Conservation (phyloP, 1,140 invertebrate species). For the Ceratosolen solmsi region DNA sequence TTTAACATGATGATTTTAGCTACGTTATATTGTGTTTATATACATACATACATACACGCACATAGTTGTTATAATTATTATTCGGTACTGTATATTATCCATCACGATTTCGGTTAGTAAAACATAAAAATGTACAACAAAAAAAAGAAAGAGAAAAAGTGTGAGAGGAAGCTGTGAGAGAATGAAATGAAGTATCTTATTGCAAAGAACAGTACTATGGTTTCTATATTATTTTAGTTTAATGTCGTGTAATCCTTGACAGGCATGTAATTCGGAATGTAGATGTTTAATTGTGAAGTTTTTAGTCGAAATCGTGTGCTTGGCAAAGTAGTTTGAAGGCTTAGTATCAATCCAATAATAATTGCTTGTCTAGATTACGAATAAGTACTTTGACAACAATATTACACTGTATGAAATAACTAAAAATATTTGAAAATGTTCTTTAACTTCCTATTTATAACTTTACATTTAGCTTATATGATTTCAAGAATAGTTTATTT, state of each 20-base stretch:
- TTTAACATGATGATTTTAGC: no score
- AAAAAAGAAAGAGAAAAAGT: no score
- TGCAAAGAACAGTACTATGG: constrained; percentile 45
- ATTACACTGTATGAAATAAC: not conserved
- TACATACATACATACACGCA: no score
- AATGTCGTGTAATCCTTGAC: constrained; percentile 59
- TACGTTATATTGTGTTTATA: no score
- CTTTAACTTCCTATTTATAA: not conserved
- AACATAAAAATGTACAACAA: no score
- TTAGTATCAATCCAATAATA: constrained; percentile 56
- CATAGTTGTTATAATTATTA: no score
- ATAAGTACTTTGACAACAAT: not conserved
- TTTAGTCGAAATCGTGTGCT: constrained; percentile 40
- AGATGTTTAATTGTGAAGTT: constrained; percentile 63
- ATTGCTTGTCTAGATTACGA: constrained; percentile 29
- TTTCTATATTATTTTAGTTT: constrained; percentile 58
- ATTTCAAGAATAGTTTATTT: no score
- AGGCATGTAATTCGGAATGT: constrained; percentile 57
- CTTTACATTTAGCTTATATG: constrained; percentile 2
- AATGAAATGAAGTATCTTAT: constrained; percentile 49
- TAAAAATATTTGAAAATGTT: not conserved
- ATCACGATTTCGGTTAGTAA: no score
- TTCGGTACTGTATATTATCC: no score
- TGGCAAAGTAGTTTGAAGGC: constrained; percentile 54
- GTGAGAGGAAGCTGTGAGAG: no score